Percentiles rank a stretch among this genome's conserved stretches.
Evolutionary conservation across 2,113 vertebrate genomes (phyloP).

Genomic region (Irena cyanogastra): DNA sequence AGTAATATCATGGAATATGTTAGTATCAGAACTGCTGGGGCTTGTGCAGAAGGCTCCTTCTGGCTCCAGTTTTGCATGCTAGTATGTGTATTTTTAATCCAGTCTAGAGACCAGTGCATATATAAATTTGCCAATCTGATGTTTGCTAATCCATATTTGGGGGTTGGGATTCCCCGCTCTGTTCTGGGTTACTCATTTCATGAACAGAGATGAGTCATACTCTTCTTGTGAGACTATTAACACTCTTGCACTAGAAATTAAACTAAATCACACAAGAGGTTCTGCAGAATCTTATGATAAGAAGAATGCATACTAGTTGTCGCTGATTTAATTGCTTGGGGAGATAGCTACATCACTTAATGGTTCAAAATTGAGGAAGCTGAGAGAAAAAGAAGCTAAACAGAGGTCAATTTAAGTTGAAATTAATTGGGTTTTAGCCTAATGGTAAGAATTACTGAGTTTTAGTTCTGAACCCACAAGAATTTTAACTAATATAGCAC

Average conservation of each 20-base stretch:
- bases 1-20: background rate
- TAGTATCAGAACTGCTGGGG: background rate
- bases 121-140: background rate
- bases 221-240: background rate
- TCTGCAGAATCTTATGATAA: background rate
- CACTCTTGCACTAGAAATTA: background rate
- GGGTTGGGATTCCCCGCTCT: background rate
- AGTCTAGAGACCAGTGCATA: background rate
- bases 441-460: background rate
- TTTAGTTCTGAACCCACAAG: background rate
- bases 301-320: background rate
- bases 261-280: background rate
- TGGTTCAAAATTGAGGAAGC: background rate
- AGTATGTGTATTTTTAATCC: background rate
- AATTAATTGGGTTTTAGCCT: background rate
- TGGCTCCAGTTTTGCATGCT: background rate
- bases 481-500: background rate
- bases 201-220: background rate
- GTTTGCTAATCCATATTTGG: background rate
- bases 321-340: background rate
- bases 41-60: background rate
- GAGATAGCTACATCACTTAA: background rate
- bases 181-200: background rate
- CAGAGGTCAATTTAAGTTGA: background rate
- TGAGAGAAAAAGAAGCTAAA: background rate